These are phyloP conservation scores for Agrypnia vestita DNA, from an alignment of 1,140 invertebrate species.

Conservation along the genomic window DNA sequence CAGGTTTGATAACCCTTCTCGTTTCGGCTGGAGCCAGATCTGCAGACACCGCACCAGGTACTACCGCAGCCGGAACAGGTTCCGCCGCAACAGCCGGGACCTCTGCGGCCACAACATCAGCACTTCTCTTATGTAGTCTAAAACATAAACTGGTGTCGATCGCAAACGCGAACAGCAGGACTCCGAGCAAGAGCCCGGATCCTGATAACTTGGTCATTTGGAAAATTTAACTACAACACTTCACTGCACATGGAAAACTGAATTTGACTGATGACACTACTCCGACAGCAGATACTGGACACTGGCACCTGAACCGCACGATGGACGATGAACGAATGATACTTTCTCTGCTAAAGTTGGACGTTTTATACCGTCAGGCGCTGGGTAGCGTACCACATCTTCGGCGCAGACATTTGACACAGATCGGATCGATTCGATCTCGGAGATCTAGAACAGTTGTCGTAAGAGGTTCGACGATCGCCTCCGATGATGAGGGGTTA, in stretches of 20 bases:
- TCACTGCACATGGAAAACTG: constrained; percentile 27
- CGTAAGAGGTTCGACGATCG: not conserved
- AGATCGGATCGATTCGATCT: constrained; percentile 55
- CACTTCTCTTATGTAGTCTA: constrained; percentile 30
- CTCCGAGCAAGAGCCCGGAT: constrained; percentile 39
- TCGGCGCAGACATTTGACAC: constrained; percentile 32
- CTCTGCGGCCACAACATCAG: not conserved
- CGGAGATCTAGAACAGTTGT: constrained; percentile 18
- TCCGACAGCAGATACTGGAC: not conserved
- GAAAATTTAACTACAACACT: constrained; percentile 34
- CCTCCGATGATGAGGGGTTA: not conserved
- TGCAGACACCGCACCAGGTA: no score
- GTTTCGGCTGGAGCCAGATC: not conserved
- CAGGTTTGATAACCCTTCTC: not conserved
- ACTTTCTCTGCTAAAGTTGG: constrained; percentile 13
- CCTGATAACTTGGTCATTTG: constrained; percentile 4
- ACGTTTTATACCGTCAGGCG: constrained; percentile 20
- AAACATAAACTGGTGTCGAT: not conserved
- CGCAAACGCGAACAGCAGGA: constrained; percentile 16
- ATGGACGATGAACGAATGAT: constrained; percentile 30
- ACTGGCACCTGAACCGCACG: not conserved
- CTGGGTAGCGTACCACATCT: not conserved
- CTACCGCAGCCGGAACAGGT: not conserved
- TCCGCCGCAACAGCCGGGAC: not conserved
- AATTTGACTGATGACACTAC: not conserved